phyloP scores from a whole-genome alignment of 1,140 invertebrate species.

The Drosophila nigromelanica region DNA sequence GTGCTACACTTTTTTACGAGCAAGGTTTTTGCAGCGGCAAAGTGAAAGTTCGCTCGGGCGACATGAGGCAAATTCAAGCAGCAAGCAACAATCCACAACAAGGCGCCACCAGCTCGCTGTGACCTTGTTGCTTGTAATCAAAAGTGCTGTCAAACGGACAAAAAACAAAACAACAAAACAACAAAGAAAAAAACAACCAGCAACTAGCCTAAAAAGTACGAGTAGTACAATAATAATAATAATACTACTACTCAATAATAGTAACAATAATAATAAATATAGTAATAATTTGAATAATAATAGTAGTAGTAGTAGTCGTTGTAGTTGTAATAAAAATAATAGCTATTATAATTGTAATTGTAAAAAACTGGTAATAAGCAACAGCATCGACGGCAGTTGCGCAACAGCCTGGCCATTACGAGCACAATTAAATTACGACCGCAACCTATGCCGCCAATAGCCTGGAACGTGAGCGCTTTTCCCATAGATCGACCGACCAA shows the following conservation, averaged over 20 bases:
- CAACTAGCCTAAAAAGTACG: neutral
- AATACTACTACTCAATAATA: constrained; percentile 3
- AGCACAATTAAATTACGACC: constrained; percentile 54
- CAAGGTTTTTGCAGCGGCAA: constrained; percentile 25
- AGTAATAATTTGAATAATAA: constrained; percentile 14
- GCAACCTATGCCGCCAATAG: constrained; percentile 46
- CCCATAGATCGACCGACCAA: constrained; percentile 26
- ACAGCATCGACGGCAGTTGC: constrained; percentile 36
- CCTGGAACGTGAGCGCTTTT: constrained; percentile 44
- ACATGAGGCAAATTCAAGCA: neutral
- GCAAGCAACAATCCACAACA: constrained; percentile 16
- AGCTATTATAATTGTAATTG: constrained; percentile 10
- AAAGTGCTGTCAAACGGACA: constrained; percentile 30
- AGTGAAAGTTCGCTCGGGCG: constrained; percentile 48
- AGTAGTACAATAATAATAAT: constrained; percentile 11
- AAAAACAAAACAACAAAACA: too few relatives aligned
- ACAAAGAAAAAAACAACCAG: too few relatives aligned
- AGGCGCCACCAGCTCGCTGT: constrained; percentile 33
- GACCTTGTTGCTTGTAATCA: constrained; percentile 40
- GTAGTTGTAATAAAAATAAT: constrained; percentile 16
- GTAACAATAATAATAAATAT: constrained; percentile 2
- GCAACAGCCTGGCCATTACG: constrained; percentile 48
- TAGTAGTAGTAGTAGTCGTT: constrained; percentile 9
- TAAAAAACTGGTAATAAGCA: constrained; percentile 48
- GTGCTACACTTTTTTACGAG: constrained; percentile 20